Evolutionary conservation across 2,113 vertebrate species (phyloP), one percentile per base, ranked within the genome.

Genomic region (Aegotheles bennettii): DNA sequence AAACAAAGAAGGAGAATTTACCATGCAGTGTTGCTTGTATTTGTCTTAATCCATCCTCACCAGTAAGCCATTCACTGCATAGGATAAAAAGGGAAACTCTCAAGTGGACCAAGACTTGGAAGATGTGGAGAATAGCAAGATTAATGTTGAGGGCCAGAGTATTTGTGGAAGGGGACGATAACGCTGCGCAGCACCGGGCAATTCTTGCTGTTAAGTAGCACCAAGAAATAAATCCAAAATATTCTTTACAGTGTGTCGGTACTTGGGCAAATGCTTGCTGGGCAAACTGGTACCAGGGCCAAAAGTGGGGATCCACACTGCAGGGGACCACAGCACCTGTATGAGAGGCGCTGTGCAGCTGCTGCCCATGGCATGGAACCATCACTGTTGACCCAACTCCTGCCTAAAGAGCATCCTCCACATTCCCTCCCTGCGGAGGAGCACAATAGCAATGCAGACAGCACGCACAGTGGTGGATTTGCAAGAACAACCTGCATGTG

Each of bases 21-120:
- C 56, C 69, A 17, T 18, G 69, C 80, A 88, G 73, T 0, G 57
- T 13, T 67, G 69, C 93, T 94, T 71, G 77, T 64, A 16, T 77
- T 76, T 57, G 25, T 73, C 88, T 91, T 96, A 95, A 96, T 97
- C 92, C 86, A 68, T 84, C 86, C 89, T 77, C 77, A 90, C 31
- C 80, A 93, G 83, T 14, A 78, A 70, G 31, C 29, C 50, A 47
- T 59, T 73, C 0, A 0, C 80, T 42, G 61, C 0, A 0, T 76
- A 53, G 69, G 51, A 10, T 24, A 71, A 76, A 42, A 76, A 42
- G 28, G 25, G 18, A 25, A 92, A 69, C 33, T 68, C 92, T 90
- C 86, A 40, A 50, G 89, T 87, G 95, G 83, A 50, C 56, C 7
- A 12, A 61, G 24, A 42, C 65, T 92, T 92, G 92, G 94, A 89